Conservation (phyloP, 2,888 invertebrate species). For the Suillia variegata region DNA sequence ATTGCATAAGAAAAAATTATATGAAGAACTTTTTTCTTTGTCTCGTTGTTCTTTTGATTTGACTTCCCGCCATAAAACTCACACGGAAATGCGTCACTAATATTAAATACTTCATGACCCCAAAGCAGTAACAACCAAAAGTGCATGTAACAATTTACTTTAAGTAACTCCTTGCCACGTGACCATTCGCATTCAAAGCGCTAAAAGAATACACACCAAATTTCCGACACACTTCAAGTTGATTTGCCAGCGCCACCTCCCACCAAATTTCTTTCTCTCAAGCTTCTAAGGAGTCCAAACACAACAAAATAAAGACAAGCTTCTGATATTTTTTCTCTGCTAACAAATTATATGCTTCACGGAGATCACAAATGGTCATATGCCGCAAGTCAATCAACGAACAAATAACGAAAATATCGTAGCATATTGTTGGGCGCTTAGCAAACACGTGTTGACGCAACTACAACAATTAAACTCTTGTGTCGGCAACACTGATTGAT, state of each 20-base stretch:
- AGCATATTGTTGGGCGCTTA: conserved; percentile 22
- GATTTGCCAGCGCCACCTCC: conserved; percentile 29
- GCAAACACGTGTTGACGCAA: conserved; percentile 30
- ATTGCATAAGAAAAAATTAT: too few species aligned
- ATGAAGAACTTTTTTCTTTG: too few species aligned
- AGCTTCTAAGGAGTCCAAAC: too few species aligned
- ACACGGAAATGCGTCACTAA: too few species aligned
- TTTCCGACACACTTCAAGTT: conserved; percentile 23
- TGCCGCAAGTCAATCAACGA: conserved; percentile 4
- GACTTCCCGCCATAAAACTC: too few species aligned
- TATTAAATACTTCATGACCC: too few species aligned
- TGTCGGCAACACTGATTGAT: conserved; percentile 26
- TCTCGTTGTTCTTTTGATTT: too few species aligned
- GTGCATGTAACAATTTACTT: too few species aligned
- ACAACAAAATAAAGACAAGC: too few species aligned
- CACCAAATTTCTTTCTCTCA: too few species aligned
- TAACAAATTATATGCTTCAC: neutral
- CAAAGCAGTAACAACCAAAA: too few species aligned
- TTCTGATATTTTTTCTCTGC: neutral
- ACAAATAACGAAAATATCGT: conserved; percentile 6
- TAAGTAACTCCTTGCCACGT: neutral
- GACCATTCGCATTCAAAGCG: neutral
- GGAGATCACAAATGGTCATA: neutral
- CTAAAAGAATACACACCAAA: neutral
- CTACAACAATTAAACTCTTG: conserved; percentile 28